phyloP scores from a whole-genome alignment of 2,888 invertebrate species.

The Elmis aenea region DNA sequence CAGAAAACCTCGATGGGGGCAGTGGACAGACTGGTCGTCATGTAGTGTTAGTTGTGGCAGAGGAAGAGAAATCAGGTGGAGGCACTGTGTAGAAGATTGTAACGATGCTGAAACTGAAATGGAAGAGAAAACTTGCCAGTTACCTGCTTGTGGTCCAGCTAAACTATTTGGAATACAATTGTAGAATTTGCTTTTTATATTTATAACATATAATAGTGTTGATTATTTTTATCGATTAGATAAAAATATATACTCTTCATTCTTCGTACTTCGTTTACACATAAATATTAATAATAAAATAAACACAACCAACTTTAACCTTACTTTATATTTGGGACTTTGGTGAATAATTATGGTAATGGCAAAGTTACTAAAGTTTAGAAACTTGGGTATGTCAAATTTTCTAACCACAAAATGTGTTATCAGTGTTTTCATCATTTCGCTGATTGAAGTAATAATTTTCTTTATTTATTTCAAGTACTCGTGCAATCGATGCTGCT shows the following conservation, averaged over 20 bases:
- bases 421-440: no score
- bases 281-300: no score
- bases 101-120: conserved; percentile 48
- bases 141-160: conserved; percentile 47
- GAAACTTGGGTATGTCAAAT: not conserved
- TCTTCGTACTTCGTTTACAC: no score
- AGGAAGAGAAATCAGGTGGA: conserved; percentile 54
- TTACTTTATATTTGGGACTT: no score
- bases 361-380: no score
- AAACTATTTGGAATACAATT: conserved; percentile 39
- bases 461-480: not conserved
- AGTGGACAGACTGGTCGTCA: conserved; percentile 59
- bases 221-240: not conserved
- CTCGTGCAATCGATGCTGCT: conserved; percentile 7
- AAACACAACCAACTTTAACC: no score
- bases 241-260: no score
- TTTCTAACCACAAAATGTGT: not conserved
- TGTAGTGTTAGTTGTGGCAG: conserved; percentile 61
- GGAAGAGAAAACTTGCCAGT: conserved; percentile 50
- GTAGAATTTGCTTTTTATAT: conserved; percentile 4
- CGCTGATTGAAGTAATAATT: not conserved
- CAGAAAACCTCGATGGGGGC: conserved; percentile 40
- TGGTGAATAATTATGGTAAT: no score
- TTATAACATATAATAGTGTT: conserved; percentile 3
- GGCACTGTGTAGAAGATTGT: conserved; percentile 49